Evolutionary conservation across 2,888 invertebrate genomes (phyloP), one percentile per base, ranked within the genome.

Genomic region (Camponotus fellah): DNA sequence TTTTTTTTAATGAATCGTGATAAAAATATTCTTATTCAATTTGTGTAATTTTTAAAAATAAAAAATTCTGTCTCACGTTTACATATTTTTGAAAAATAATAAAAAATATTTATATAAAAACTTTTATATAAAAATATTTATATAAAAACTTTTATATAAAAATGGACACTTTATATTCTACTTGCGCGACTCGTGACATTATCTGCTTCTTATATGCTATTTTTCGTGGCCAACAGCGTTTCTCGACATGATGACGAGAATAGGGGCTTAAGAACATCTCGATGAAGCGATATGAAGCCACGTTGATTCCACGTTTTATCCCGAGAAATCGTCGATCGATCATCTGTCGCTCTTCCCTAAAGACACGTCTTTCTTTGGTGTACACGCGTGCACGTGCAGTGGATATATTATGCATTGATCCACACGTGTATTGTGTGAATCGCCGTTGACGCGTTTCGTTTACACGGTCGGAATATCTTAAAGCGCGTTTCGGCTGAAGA

Each of bases 301-400:
- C 86, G 86, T 91, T 94, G 92, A 94, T 94, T 91, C 92, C 92
- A 91, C 89, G 89, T 88, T 87, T 93, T 93, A 94, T 94, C 94
- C 94, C 92, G 32, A 84, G 92, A 92, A 93, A 94, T 94, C 93
- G 92, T 94, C 94, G 93, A 92, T 85, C 83, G 87, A 93, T 93
- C 93, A 92, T 88, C 87, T 86, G 88, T 89, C 89, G 66, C 81
- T 71, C 75, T 60, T 85, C 68, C 62, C 81, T 34, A 65, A 80
- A 34, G 75, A 82, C 77, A 62, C 34, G 66, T 40, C 60, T 60
- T 71, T 40, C 60, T 60, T 71, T 46, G 12, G 79, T 60, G 34
- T 62, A 62, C 56, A 82, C 12, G 60, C 66, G 60, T 60, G 76
- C 69, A 76, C 64, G 76, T 72, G 68, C 66, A 76, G 37, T 40